These are phyloP conservation scores for Drosophila oshimai DNA, from an alignment of 1,140 invertebrate species.

Conservation along the genomic window DNA sequence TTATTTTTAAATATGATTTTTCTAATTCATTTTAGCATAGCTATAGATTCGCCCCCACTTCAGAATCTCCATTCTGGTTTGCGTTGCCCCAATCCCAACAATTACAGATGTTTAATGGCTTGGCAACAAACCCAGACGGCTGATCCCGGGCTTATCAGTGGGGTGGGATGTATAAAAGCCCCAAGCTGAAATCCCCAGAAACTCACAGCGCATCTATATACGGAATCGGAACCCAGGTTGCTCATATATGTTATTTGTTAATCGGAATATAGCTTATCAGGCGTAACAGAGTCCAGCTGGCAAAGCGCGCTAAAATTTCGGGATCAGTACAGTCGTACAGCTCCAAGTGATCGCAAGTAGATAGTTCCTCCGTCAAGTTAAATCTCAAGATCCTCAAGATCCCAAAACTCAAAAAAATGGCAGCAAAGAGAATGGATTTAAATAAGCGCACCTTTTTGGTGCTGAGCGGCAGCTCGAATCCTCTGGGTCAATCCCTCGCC, in stretches of 20 bases:
- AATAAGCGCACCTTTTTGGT: slow-evolving; percentile 65
- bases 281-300: slow-evolving; percentile 41
- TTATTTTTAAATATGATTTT: too few relatives aligned
- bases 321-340: slow-evolving; percentile 57
- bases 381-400: neutral
- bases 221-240: neutral
- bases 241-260: slow-evolving; percentile 1
- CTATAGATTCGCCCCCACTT: neutral
- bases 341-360: slow-evolving; percentile 43
- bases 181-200: neutral
- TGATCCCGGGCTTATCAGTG: slow-evolving; percentile 26
- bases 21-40: too few relatives aligned
- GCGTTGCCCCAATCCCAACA: neutral
- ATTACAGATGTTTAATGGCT: slow-evolving; percentile 25
- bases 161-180: slow-evolving; percentile 25
- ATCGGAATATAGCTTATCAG: slow-evolving; percentile 19
- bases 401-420: slow-evolving; percentile 34
- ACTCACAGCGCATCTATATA: slow-evolving; percentile 7
- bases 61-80: neutral
- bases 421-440: slow-evolving; percentile 73
- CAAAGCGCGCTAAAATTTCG: neutral
- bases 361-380: slow-evolving; percentile 1
- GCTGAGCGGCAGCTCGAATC: slow-evolving; percentile 66
- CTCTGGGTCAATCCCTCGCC: slow-evolving; percentile 88
- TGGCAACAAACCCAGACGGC: slow-evolving; percentile 25